Evolutionary conservation across 1,140 invertebrate genomes (phyloP).

Genomic region (Eubasilissa regina): DNA sequence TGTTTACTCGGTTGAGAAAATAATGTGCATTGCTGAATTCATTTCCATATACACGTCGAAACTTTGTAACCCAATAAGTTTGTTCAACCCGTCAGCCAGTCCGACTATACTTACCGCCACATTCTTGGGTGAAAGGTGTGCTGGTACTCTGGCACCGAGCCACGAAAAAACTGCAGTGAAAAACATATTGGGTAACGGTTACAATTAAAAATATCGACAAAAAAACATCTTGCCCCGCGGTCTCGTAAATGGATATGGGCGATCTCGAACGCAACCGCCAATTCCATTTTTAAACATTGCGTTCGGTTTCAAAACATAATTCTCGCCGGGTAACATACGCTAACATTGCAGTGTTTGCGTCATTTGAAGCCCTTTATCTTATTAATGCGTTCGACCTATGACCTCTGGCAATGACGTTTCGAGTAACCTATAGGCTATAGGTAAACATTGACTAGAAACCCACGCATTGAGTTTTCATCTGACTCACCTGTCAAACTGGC

Average conservation of each 20-base stretch:
- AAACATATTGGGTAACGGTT: conserved; percentile 24
- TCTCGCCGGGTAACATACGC: too few species aligned
- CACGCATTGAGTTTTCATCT: conserved; percentile 26
- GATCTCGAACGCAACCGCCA: background rate
- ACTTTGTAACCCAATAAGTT: conserved; percentile 12
- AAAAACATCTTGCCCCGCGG: conserved; percentile 4
- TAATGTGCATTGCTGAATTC: too few species aligned
- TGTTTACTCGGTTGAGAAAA: too few species aligned
- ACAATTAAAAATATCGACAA: background rate
- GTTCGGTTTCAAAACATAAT: too few species aligned
- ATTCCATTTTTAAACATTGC: background rate
- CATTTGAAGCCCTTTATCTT: background rate
- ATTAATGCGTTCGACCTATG: conserved; percentile 34
- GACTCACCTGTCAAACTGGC: conserved; percentile 49
- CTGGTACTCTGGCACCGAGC: conserved; percentile 16
- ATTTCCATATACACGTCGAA: too few species aligned
- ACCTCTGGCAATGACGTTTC: conserved; percentile 55
- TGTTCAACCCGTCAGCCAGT: conserved; percentile 9
- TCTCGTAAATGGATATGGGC: background rate
- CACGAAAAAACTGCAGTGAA: conserved; percentile 25
- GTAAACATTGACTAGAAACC: conserved; percentile 46
- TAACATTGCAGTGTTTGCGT: background rate
- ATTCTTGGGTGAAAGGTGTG: conserved; percentile 13
- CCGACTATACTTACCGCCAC: background rate
- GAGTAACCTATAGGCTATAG: conserved; percentile 30